phyloP scores from a whole-genome alignment of 2,113 vertebrate genomes.

The Chionis minor region DNA sequence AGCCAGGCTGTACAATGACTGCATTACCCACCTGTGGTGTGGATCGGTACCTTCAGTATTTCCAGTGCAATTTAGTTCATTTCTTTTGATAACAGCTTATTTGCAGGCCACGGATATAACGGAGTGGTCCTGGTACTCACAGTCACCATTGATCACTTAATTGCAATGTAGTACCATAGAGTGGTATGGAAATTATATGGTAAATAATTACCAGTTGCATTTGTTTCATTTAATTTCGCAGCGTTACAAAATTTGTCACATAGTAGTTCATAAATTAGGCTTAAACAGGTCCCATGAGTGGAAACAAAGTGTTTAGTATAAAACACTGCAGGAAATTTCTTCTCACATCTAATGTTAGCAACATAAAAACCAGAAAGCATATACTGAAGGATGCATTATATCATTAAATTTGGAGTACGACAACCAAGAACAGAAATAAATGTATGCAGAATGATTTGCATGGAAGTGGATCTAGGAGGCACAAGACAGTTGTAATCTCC shows the following conservation, averaged over 20 bases:
- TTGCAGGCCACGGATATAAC: constrained; percentile 49
- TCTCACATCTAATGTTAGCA: background rate
- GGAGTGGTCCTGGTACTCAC: constrained; percentile 5
- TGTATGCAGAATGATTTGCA: background rate
- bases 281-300: background rate
- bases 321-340: background rate
- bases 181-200: constrained; percentile 34
- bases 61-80: constrained; percentile 42
- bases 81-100: constrained; percentile 38
- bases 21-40: background rate
- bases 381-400: background rate
- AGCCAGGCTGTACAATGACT: background rate
- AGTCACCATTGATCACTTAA: constrained; percentile 59
- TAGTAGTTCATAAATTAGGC: background rate
- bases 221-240: background rate
- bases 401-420: background rate
- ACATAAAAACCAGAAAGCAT: background rate
- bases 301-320: background rate
- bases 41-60: background rate
- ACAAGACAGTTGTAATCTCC: background rate
- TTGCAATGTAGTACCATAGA: constrained; percentile 21
- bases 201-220: constrained; percentile 43
- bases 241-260: background rate
- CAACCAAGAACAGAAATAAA: background rate
- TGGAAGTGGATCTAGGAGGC: background rate